Evolutionary conservation across 2,888 invertebrate species (phyloP), one percentile per base, ranked within the genome.

Genomic region (Timandra comae): DNA sequence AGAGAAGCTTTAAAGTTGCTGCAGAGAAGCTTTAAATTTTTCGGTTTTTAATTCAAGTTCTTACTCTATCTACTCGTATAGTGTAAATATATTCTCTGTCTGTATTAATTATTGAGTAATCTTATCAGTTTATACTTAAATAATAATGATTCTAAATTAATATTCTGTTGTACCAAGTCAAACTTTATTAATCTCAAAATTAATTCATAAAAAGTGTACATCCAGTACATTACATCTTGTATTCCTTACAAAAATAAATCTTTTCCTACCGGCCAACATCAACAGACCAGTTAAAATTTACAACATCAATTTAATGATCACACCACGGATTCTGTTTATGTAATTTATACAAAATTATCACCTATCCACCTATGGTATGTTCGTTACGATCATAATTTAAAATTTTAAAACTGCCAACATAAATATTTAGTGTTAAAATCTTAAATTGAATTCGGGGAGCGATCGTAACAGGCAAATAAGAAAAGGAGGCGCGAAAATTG

Each of bases 401-500:
- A 52, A 56, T 63, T 67, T 69, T 62, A 69, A 66, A 58, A 57
- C 56, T 55, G 57, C 52, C 65, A 1, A 61, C 67, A 70, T 71
- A 71, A 79, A 78, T 69, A 66, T 68, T 74, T 76, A 76, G 75
- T 77, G 79, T 71, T 79, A 77, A 86, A 86, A 75, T 77, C 79
- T 71, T 79, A 77, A 86, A 86, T 86, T 86, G 82, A 84, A 80
- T 85, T 75, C 73, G 70, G 64, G 72, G 71, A 75, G 74, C 68
- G 67, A 56, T 28, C 21, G 8, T 8, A 25, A 22, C 35, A 35
- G 63, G 61, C 73, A 79, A 84, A 84, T 82, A 80, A 78, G 75
- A 78, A 76, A 68, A 60, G 69, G 57, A 71, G 72, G 79, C 62
- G 80, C 71, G 79, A 79, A 84, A 84, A 82, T 82, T 81, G 80